Evolutionary conservation across 2,888 invertebrate genomes (phyloP), one percentile per base, ranked within the genome.

Genomic region (Cryptocheilus praepositus): DNA sequence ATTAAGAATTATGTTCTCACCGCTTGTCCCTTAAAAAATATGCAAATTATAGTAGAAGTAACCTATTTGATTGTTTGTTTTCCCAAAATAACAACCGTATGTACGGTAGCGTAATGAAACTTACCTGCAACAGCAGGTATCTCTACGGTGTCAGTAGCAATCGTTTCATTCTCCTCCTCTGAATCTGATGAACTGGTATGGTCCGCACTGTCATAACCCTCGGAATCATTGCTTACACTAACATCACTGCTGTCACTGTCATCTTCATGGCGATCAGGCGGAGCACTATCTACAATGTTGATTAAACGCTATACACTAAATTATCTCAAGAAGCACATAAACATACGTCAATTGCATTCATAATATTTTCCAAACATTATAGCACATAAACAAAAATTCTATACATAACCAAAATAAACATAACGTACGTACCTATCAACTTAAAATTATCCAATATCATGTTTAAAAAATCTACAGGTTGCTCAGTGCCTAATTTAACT

Each of bases 1-100:
- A 25, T 79, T 69, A 22, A 74, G 25, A 11, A 7, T 5, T 49
- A 8, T 13, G 15, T 21, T 2, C 46, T 55, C 64, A 43, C 0
- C 22, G 15, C 3, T 53, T 11, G 2, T 49, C 1, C 49, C 49
- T 49, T 11, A 49, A 25, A 25, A 25, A 25, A 18, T 18, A 49
- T n/a, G 16, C 16, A 49, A 2, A 49, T 8, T 16, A 2, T 18
- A 49, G 16, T 1, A 16, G 13, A 49, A 18, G 5, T 11, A n/a
- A 49, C 16, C 8, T 18, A 49, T 1, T 11, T 3, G 16, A 13
- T 8, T 2, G 16, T 18, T 1, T 49, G 3, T n/a, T 49, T 49
- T 8, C 16, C 3, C 15, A 15, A 59, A 46, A 16, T 25, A 5
- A 59, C 25, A 15, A 43, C 3, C 21, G 3, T 19, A 19, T 13